Evolutionary conservation across 1,140 invertebrate species (phyloP).

Genomic region (Sinella curviseta): DNA sequence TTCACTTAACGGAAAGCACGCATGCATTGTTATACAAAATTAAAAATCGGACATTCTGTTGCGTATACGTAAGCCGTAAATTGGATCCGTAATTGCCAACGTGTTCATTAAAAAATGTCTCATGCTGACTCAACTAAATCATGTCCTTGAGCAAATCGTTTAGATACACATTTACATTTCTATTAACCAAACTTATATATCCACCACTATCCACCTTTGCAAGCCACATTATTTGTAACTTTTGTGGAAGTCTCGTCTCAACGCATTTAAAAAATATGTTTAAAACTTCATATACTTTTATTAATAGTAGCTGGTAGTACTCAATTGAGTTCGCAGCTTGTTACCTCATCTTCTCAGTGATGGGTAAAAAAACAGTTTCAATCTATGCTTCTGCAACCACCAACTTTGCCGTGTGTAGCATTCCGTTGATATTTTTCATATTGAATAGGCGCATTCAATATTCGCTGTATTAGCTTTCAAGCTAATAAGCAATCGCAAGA

Average conservation of each 20-base stretch:
- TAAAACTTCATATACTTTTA: background rate
- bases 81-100: background rate
- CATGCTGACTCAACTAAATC: slow-evolving; percentile 16
- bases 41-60: background rate
- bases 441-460: too few species aligned
- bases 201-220: background rate
- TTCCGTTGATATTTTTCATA: too few species aligned
- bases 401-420: too few species aligned
- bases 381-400: background rate
- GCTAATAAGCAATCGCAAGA: too few species aligned
- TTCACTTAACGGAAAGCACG: background rate
- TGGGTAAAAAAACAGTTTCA: background rate
- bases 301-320: background rate
- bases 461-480: too few species aligned
- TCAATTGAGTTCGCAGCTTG: background rate
- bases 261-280: background rate
- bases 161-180: background rate
- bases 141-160: slow-evolving; percentile 21
- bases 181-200: background rate
- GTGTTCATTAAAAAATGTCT: slow-evolving; percentile 2
- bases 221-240: background rate
- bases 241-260: background rate
- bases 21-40: background rate
- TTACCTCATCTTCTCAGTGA: background rate
- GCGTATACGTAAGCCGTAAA: background rate